Base-by-base conservation (phyloP, 2,888 invertebrate genomes). In the Morinoia aosen region DNA sequence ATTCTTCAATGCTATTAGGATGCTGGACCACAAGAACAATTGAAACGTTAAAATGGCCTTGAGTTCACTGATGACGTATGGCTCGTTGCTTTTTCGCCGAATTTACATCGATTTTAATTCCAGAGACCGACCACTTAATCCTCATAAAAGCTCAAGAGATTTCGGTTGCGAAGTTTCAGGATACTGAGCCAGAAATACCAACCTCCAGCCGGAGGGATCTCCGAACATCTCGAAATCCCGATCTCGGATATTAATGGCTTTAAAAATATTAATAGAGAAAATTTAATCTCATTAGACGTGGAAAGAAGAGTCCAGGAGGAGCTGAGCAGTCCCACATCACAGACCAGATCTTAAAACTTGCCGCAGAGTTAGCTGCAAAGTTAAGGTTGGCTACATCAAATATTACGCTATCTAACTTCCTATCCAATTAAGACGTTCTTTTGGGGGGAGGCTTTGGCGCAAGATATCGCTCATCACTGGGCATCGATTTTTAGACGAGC, bases 351-450 rank as follows among this genome's bases (percentile, higher is more conserved):
- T 93, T 93, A 93, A 93, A 93, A 93, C 93, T 93, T 93, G 48
- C 93, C 93, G 57, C 56, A 93, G 93, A 93, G 93, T 93, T 93
- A 57, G 93, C 93, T 33, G 57, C 57, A 93, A 93, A 93, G 93
- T 93, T 93, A 93, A 93, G 93, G 57, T 93, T 93, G 93, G 93
- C 58, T 57, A 93, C 93, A 93, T 93, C 93, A 93, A 93, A 93
- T 93, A 93, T 93, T 93, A 57, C 93, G 93, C 57, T 16, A 33
- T 93, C 93, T 93, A 93, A 93, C 48, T 93, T 93, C 57, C 57
- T 12, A 93, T 93, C 93, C 56, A 93, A 93, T 93, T 93, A 93
- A 93, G 93, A 33, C 57, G 93, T 93, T 57, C 93, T 93, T 93
- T 93, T 91, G 19, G 57, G 48, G 48, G 90, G n/a, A 57, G 93